Base-by-base conservation (phyloP, 1,140 invertebrate genomes). In the Cheumatopsyche charites region DNA sequence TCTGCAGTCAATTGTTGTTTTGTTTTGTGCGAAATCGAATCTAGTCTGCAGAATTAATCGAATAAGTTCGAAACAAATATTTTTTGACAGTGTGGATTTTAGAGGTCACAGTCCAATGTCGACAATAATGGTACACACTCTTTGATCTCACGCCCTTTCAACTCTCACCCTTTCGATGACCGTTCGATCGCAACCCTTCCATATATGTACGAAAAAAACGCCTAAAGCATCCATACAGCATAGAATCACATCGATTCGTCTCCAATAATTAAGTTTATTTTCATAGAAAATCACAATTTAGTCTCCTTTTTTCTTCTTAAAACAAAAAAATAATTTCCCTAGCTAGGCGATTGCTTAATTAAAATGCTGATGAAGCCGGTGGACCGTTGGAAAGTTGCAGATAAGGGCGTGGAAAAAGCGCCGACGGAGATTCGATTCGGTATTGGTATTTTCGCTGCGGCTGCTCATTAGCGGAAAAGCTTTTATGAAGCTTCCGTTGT, bases 61-160 rank as follows among this genome's bases (percentile, higher is more conserved):
- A 36, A 36, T 36, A 4, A 36, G 29, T 36, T 9, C 9, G 29
- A 9, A 9, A 36, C 3, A 36, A 36, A 36, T 36, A 36, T 36
- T 36, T 36, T 36, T 9, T 3, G 9, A 36, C 9, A 36, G 29
- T 36, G 29, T 36, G 29, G 3, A 36, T 36, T 36, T 15, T 1
- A 52, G 9, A 17, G 47, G 47, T 15, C 19, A 15, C 7, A 15
- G 25, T n/a, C 23, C 25, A n/a, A 36, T 41, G 26, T 12, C 61
- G 67, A 69, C 67, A 69, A 58, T 69, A 25, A 49, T 49, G 21
- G 5, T n/a, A 36, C 41, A 23, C 19, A 17, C 58, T 23, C 71
- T 73, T 73, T 73, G 66, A 73, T 73, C 71, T 73, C 58, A 5
- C 52, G 62, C 63, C 29, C 62, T 67, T 19, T 43, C 19, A 42